Evolutionary conservation across 92 coral and sea anemone genomes (phyloP), one percentile per base, ranked within the genome.

Genomic region (Phenganax subtilis): DNA sequence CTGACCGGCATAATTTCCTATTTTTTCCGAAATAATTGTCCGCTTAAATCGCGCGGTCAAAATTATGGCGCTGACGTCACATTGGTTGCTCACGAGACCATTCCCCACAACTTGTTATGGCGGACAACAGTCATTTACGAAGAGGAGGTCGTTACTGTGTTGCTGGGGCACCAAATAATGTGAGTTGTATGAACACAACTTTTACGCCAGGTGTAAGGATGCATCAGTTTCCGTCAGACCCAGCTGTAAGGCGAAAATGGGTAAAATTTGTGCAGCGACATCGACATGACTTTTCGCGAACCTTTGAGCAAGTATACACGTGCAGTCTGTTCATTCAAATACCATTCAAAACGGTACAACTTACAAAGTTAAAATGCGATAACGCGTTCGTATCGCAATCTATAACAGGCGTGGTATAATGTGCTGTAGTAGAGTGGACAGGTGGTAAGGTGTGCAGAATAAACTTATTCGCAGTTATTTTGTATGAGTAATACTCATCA

Each of bases 181-280:
- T 75, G 44, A 88, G 90, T 74, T 85, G 90, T 53, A 88, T 66
- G 60, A 88, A 88, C 82, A 68, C 70, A 47, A 70, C 86, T n/a
- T 65, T 73, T 75, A 65, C 88, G 63, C 61, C 85, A n/a, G 88
- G 88, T 64, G 69, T 85, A 73, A 81, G 85, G 31, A 88, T 85
- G 86, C 90, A 88, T 57, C 69, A 72, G 59, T 85, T 88, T 79
- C 90, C 90, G 6, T 67, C 71, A 66, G 80, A 85, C 54, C 86
- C 85, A 80, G 60, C 64, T n/a, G 61, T 81, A 54, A 64, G 88
- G 63, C 76, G 84, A 31, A 74, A 72, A 56, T 85, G 90, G 88
- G 82, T 75, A 37, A 65, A 57, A 51, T 85, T 88, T 67, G 88
- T 88, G 54, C 88, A 77, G 77, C 81, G 80, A 75, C 88, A 88